Conservation (phyloP, 2,113 vertebrate species). For the Nymphicus hollandicus region DNA sequence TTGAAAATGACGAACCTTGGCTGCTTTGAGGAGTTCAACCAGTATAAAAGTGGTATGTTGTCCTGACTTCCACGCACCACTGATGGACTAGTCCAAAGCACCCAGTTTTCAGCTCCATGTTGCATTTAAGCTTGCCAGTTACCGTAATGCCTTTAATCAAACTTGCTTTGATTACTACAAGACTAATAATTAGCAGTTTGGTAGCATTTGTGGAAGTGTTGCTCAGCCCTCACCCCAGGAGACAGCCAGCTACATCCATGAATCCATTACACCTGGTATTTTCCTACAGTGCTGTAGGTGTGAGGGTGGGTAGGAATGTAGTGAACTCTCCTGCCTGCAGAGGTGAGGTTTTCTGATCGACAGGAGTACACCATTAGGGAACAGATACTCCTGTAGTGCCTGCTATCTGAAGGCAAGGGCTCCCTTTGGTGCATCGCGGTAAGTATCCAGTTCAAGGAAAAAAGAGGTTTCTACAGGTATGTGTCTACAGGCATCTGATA, state of each 20-base stretch:
- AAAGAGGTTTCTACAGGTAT: neutral
- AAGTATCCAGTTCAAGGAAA: neutral
- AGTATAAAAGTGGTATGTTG: fast-evolving
- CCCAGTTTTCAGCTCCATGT: neutral
- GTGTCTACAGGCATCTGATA: neutral
- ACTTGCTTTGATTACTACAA: neutral
- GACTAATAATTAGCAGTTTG: neutral
- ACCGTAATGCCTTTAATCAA: neutral
- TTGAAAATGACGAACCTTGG: neutral
- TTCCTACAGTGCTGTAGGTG: neutral
- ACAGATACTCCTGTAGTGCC: neutral
- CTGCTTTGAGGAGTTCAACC: neutral
- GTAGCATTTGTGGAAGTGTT: neutral
- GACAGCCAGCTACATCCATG: neutral
- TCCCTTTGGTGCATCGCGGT: neutral
- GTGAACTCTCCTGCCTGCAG: neutral
- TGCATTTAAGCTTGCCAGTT: fast-evolving
- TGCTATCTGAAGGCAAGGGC: neutral
- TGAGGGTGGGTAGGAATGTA: neutral
- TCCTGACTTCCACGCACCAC: neutral
- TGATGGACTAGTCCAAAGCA: neutral
- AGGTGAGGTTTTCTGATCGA: neutral
- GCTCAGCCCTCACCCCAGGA: neutral
- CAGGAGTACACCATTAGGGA: neutral
- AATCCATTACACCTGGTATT: fast-evolving